Evolutionary conservation across 2,888 invertebrate genomes (phyloP).

Genomic region (Ecdyonurus torrentis): DNA sequence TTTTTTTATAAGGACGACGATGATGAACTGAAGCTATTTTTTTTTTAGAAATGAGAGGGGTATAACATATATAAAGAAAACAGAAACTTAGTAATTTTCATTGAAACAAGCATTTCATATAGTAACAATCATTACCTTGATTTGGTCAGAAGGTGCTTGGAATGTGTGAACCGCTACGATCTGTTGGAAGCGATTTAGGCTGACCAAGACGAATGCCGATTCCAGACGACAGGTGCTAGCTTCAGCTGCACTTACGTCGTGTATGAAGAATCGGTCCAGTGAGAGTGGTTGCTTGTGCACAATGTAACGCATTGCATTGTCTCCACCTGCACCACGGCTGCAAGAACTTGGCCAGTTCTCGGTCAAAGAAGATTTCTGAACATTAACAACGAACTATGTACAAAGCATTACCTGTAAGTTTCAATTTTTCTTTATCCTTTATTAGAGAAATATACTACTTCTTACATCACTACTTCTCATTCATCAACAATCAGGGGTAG

Average conservation of each 20-base stretch:
- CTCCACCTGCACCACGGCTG: constrained; percentile 18
- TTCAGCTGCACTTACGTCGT: constrained; percentile 24
- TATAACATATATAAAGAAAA: too few relatives aligned
- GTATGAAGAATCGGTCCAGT: constrained; percentile 28
- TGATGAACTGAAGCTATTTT: too few relatives aligned
- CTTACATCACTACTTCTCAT: not conserved
- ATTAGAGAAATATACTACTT: not conserved
- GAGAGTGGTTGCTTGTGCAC: constrained; percentile 30
- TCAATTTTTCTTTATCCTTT: not conserved
- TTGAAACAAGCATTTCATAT: too few relatives aligned
- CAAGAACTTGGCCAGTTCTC: constrained; percentile 27
- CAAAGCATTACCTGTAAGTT: too few relatives aligned
- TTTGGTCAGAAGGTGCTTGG: constrained; percentile 25
- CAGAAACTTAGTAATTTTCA: too few relatives aligned
- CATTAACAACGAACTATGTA: constrained; percentile 7
- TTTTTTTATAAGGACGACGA: too few relatives aligned
- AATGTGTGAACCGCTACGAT: constrained; percentile 29
- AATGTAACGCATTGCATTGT: constrained; percentile 22
- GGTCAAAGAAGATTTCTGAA: constrained; percentile 27
- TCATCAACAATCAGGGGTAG: not conserved
- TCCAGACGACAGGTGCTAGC: constrained; percentile 24
- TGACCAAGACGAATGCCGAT: constrained; percentile 26
- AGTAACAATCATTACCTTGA: too few relatives aligned
- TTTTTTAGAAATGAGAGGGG: too few relatives aligned
- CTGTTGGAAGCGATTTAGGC: constrained; percentile 29